Evolutionary conservation across 2,888 invertebrate species (phyloP), one percentile per base, ranked within the genome.

Genomic region (Horisme vitalbata): DNA sequence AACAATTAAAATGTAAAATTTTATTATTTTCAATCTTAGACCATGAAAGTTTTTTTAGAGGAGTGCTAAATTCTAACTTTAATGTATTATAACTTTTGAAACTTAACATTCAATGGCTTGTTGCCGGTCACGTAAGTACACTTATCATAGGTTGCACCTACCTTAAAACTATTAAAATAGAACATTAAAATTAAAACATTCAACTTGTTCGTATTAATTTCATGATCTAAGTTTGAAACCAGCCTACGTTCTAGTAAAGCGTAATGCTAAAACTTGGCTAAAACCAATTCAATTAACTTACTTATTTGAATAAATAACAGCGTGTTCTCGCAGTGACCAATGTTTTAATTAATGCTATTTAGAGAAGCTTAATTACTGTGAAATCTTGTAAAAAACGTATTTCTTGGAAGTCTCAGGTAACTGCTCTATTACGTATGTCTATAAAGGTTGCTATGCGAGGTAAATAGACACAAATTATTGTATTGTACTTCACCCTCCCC

Each of bases 341-440:
- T 52, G 28, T 52, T 46, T 35, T 45, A 36, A n/a, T n/a, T n/a
- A 35, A 54, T 41, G 48, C 52, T 45, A 45, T 48, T 41, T 23
- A 48, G 12, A 45, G 41, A 72, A 71, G 67, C 65, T 61, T 73
- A 69, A 62, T 68, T 68, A 71, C 50, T 61, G 68, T 68, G 68
- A 70, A 63, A 65, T 67, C 70, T 63, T 62, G 65, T 68, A 70
- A 68, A 71, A 65, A 73, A 68, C 61, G 53, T 71, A 72, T 74
- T 72, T 75, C 71, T 65, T 79, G 79, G 79, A 81, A 81, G 81
- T 79, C 71, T 61, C 68, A 60, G 66, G 69, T 75, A 65, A 63
- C 59, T 61, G 65, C 61, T 56, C 57, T 56, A 56, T 57, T 54
- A 53, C 49, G 45, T 56, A 54, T 46, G 45, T 45, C 23, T 33